phyloP scores from a whole-genome alignment of 2,888 invertebrate genomes.

The Lamellibrachia columna region DNA sequence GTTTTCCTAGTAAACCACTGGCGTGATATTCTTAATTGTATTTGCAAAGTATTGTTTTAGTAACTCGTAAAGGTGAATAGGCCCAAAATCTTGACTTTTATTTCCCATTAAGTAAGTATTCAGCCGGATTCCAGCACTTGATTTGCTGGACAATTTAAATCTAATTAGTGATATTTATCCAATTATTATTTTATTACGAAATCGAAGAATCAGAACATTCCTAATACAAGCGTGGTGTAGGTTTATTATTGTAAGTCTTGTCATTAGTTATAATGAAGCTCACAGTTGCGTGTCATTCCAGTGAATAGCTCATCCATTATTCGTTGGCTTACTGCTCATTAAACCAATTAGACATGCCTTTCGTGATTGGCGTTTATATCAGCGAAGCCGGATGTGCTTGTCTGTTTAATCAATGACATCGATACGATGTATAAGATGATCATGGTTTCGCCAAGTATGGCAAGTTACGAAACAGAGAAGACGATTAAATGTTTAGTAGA shows the following conservation, averaged over 20 bases:
- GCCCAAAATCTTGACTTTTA: too few relatives aligned
- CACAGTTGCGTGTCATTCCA: not conserved
- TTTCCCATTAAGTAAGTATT: too few relatives aligned
- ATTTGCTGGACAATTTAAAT: too few relatives aligned
- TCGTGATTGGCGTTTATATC: not conserved
- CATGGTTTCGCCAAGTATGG: not conserved
- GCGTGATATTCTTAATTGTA: too few relatives aligned
- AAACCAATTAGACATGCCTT: not conserved
- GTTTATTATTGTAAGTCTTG: not conserved
- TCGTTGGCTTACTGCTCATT: constrained; percentile 16
- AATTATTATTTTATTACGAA: too few relatives aligned
- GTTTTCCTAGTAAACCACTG: too few relatives aligned
- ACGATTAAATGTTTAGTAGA: not conserved
- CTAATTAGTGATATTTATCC: too few relatives aligned
- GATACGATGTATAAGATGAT: not conserved
- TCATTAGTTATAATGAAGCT: not conserved
- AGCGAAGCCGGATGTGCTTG: not conserved
- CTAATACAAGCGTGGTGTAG: not conserved
- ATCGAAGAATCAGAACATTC: too few relatives aligned
- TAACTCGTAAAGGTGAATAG: too few relatives aligned
- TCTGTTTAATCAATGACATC: not conserved
- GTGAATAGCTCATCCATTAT: not conserved
- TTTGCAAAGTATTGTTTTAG: too few relatives aligned
- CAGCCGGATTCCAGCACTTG: too few relatives aligned
- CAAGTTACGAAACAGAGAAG: not conserved